Conservation (phyloP, 2,888 invertebrate genomes). For the Nymphalis urticae region DNA sequence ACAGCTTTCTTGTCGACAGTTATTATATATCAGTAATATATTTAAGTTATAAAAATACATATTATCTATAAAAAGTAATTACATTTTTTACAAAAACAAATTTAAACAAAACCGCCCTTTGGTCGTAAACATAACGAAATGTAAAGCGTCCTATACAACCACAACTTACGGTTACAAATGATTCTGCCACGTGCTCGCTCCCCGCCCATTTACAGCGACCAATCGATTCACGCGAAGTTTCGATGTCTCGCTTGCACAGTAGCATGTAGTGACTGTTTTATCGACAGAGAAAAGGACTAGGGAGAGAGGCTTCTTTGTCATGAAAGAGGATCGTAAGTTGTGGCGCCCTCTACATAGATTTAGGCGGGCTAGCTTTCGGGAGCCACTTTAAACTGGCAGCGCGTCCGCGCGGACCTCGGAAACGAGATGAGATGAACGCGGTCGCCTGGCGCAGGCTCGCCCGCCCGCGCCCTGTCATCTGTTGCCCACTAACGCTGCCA, state of each 20-base stretch:
- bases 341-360: conserved; percentile 61
- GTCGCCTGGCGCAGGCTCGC: conserved; percentile 71
- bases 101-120: background rate
- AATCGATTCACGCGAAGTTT: conserved; percentile 71
- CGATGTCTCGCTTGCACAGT: conserved; percentile 60
- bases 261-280: conserved; percentile 58
- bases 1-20: no score
- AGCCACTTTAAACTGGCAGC: conserved; percentile 60
- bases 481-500: conserved; percentile 75
- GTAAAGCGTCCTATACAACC: conserved; percentile 54
- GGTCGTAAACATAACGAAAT: conserved; percentile 46
- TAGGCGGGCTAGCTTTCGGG: conserved; percentile 44
- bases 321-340: conserved; percentile 50
- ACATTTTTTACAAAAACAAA: background rate
- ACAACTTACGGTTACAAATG: conserved; percentile 57
- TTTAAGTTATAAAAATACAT: no score
- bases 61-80: background rate
- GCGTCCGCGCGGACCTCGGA: conserved; percentile 49
- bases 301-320: conserved; percentile 49
- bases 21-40: no score
- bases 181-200: conserved; percentile 70
- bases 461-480: conserved; percentile 78
- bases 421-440: conserved; percentile 70
- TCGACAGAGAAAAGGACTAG: conserved; percentile 61
- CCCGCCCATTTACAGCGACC: conserved; percentile 74